Evolutionary conservation across 2,888 invertebrate genomes (phyloP), one percentile per base, ranked within the genome.

Genomic region (Arge pagana): DNA sequence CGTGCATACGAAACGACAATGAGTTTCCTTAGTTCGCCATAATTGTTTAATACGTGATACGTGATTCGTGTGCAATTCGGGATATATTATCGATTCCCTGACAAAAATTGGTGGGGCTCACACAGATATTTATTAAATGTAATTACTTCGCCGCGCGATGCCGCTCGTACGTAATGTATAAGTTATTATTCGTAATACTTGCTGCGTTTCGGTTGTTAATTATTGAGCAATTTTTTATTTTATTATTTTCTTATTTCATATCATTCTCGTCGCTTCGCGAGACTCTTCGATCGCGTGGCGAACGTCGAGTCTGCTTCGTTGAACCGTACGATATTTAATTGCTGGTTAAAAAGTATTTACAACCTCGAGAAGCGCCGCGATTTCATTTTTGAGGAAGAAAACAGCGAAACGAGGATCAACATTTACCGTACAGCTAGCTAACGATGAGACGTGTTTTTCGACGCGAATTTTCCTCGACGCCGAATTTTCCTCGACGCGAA

Each of bases 121-220:
- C 39, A 39, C 19, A 48, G 37, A 52, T 52, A 24, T 30, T 42
- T 21, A 33, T 39, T 48, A 48, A 24, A 13, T 39, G 39, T 30
- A 50, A 52, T 52, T 37, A 52, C 48, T 39, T 48, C 48, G 48
- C 48, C 45, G 52, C 48, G 52, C 36, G 45, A 36, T 28, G 19
- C 39, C 28, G 35, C 30, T 28, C 19, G 30, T 50, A 36, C 15
- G 11, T 16, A 41, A 31, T 50, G 37, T 7, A 11, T 15, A 13
- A 23, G 42, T 24, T 42, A 52, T 39, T 30, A 35, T 30, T 39
- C 48, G 48, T 52, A 52, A 52, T 52, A 52, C 52, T 52, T 52
- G 52, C 52, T 52, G 52, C 52, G 52, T 52, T 52, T 52, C 48
- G 24, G 52, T 52, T 52, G 52, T 52, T 52, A 39, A 15, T 33